Evolutionary conservation across 2,888 invertebrate genomes (phyloP), one percentile per base, ranked within the genome.

Genomic region (Antheraea assamensis): DNA sequence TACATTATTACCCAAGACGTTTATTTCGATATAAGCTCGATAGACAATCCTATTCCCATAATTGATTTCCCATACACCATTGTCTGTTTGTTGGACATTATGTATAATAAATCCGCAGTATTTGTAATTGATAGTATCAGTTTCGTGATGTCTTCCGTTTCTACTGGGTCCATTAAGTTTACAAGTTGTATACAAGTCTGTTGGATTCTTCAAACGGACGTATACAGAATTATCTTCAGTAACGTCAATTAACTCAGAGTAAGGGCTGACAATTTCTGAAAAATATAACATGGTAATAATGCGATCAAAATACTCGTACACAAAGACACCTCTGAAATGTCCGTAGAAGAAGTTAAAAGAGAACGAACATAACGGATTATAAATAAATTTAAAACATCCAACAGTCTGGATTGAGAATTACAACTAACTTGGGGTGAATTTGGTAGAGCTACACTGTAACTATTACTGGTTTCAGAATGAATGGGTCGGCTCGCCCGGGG

Each of bases 41-140:
- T 88, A 87, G 49, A 78, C 78, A 3, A 88, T 87, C 74, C 73
- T 78, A n/a, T 79, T 77, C 75, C 90, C 92, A 75, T 86, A 91
- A 2, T 79, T 77, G 71, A 93, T 92, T 58, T 81, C 76, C 92
- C 92, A 93, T 24, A 72, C 74, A 72, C 93, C 93, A 74, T 73
- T 77, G 31, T 89, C 83, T 13, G 47, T 72, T 19, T 64, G 70
- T 17, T 75, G 78, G 2, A 90, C 81, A 66, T 82, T 78, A 42
- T 73, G 82, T 0, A 90, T 81, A 58, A 88, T 81, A 73, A 81
- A 93, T 21, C 89, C 89, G 76, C 93, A 93, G 0, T 76, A 77
- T 13, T 82, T 74, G 19, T 72, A 55, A 70, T 85, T 81, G 68
- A 79, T 75, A 3, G 76, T 58, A 74, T 90, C 89, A 27, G 82